Evolutionary conservation across 2,797 vertebrate species (phyloP).

Genomic region (Chiloscyllium punctatum): DNA sequence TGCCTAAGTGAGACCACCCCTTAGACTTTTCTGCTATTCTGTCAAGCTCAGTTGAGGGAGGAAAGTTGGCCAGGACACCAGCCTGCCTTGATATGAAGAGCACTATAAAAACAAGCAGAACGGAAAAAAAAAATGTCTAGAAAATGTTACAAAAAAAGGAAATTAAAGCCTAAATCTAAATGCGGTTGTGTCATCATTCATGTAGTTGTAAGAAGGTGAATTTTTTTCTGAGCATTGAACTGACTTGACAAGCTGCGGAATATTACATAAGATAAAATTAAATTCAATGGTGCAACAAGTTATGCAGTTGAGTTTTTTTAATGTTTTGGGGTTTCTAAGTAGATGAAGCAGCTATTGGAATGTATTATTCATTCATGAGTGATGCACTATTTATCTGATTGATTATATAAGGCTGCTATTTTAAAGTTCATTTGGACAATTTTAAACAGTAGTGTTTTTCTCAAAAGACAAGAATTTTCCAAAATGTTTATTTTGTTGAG

Average conservation of each 20-base stretch:
- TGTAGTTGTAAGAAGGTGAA: background rate
- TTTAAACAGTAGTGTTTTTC: background rate
- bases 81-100: background rate
- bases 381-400: conserved; percentile 30
- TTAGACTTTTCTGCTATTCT: background rate
- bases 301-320: background rate
- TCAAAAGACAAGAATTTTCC: background rate
- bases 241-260: background rate
- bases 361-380: background rate
- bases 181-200: background rate
- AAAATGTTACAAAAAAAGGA: background rate
- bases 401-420: background rate
- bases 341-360: background rate
- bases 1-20: background rate
- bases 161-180: background rate
- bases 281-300: background rate
- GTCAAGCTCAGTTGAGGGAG: background rate
- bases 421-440: background rate
- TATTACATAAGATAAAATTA: background rate
- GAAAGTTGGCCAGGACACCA: background rate
- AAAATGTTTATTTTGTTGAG: background rate
- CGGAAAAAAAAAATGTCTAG: background rate
- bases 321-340: background rate
- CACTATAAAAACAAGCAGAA: background rate
- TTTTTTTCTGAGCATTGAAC: background rate